Evolutionary conservation across 2,113 vertebrate species (phyloP), one percentile per base, ranked within the genome.

Genomic region (Hiodon alosoides): DNA sequence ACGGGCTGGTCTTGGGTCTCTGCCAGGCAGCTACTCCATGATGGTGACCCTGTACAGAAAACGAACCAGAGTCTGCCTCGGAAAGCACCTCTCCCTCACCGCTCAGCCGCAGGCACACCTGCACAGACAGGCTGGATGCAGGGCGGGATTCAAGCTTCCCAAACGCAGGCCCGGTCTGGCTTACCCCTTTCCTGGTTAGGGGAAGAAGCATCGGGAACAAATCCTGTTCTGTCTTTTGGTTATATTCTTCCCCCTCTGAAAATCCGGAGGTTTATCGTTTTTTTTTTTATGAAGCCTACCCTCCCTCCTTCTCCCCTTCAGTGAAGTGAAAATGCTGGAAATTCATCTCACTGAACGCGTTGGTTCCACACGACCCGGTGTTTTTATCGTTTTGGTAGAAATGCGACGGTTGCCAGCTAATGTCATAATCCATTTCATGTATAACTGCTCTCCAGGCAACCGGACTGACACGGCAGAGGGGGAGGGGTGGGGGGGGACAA

Each of bases 21-120:
- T 31, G 31, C 84, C 81, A 85, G 85, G 82, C 81, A 86, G 77
- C 83, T 83, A 70, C 84, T 82, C 85, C 85, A 88, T 89, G 82
- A 84, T 86, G 85, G 79, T 76, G 14, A 78, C 81, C 83, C 69
- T 82, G 87, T 85, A 81, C 87, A 85, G 84, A 80, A 84, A 84
- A 84, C 85, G 81, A 86, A 85, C 85, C 83, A 86, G 76, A 83
- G 79, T 87, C 85, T 86, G 82, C 84, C 84, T 87, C 80, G 79
- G 85, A 87, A 87, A 85, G 83, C 80, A 86, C 31, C 31, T 31
- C 31, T 31, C 31, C 31, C 31, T 31, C 31, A 31, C 1, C 31
- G 81, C 86, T 83, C 65, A 84, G 88, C 85, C 88, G 82, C 85
- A 85, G 82, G 84, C 82, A 84, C 88, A 91, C 87, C 87, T 90